These are phyloP conservation scores for Chionis minor DNA, from an alignment of 2,113 vertebrate species.

Conservation along the genomic window DNA sequence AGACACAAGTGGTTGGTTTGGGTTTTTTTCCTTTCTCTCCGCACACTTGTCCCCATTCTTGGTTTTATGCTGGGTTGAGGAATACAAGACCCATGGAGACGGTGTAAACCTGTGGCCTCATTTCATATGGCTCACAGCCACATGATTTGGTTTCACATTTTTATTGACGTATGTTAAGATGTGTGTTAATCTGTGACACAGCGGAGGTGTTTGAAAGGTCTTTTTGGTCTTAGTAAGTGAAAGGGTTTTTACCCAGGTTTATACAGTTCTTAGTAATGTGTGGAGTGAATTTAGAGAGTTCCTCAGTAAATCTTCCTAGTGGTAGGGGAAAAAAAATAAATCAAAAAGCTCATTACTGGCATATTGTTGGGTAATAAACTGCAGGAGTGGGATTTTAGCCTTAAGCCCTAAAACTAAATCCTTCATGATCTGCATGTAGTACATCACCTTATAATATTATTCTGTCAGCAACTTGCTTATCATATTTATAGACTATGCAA, in stretches of 20 bases:
- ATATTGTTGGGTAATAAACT: slow-evolving; percentile 65
- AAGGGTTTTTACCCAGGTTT: slow-evolving; percentile 9
- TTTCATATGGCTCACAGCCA: slow-evolving; percentile 25
- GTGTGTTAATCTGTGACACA: slow-evolving; percentile 7
- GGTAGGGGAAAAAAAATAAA: slow-evolving; percentile 13
- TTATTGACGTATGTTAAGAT: slow-evolving; percentile 42
- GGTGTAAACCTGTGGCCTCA: not conserved
- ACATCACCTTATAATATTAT: slow-evolving; percentile 69
- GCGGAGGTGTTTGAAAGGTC: not conserved
- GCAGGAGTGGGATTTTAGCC: slow-evolving; percentile 72
- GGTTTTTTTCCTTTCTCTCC: not conserved
- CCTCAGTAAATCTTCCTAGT: slow-evolving; percentile 68
- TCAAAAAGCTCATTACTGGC: slow-evolving; percentile 69
- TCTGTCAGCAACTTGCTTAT: slow-evolving; percentile 73
- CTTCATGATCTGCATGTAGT: slow-evolving; percentile 72
- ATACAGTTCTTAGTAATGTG: slow-evolving; percentile 60
- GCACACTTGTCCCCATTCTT: not conserved
- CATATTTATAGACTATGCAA: slow-evolving; percentile 64
- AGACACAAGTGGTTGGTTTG: not conserved
- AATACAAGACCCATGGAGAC: not conserved
- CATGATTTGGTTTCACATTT: not conserved
- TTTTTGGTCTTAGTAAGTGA: slow-evolving; percentile 43
- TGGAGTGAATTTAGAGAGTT: slow-evolving; percentile 67
- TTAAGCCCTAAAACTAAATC: slow-evolving; percentile 71
- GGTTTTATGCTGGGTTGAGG: slow-evolving; percentile 10